phyloP scores from a whole-genome alignment of 1,140 invertebrate genomes.

The Bacillus rossius region DNA sequence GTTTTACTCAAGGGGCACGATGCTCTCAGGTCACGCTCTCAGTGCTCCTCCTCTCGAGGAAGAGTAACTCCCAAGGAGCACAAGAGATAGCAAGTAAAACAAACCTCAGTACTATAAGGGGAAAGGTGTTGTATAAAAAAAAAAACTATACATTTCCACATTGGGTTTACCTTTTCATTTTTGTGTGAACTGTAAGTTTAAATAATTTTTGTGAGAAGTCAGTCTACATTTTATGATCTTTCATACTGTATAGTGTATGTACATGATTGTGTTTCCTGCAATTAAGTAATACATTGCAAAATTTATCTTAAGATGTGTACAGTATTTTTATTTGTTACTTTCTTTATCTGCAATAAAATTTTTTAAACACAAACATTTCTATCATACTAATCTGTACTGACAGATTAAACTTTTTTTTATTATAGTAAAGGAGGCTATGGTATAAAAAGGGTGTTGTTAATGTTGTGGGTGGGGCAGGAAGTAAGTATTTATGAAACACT shows the following conservation, averaged over 20 bases:
- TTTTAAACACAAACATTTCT: background rate
- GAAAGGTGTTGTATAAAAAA: background rate
- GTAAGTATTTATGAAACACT: slow-evolving; percentile 2
- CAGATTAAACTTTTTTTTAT: too few species aligned
- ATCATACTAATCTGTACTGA: background rate
- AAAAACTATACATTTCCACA: background rate
- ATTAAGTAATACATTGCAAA: background rate
- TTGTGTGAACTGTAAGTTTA: background rate
- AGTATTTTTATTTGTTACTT: background rate
- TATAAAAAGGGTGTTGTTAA: background rate
- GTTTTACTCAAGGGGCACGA: too few species aligned
- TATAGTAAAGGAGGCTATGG: background rate
- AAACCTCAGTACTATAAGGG: background rate
- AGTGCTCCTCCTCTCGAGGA: too few species aligned
- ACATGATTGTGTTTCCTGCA: background rate
- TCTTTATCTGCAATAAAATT: background rate
- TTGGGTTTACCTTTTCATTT: background rate
- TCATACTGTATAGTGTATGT: too few species aligned
- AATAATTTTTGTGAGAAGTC: background rate
- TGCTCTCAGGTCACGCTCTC: too few species aligned
- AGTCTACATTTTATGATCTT: background rate
- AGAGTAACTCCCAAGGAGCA: background rate
- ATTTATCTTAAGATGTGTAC: background rate
- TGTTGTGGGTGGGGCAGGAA: too few species aligned
- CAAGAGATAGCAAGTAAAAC: background rate